phyloP scores from a whole-genome alignment of 2,888 invertebrate genomes.

The Rhodophaea formosa region DNA sequence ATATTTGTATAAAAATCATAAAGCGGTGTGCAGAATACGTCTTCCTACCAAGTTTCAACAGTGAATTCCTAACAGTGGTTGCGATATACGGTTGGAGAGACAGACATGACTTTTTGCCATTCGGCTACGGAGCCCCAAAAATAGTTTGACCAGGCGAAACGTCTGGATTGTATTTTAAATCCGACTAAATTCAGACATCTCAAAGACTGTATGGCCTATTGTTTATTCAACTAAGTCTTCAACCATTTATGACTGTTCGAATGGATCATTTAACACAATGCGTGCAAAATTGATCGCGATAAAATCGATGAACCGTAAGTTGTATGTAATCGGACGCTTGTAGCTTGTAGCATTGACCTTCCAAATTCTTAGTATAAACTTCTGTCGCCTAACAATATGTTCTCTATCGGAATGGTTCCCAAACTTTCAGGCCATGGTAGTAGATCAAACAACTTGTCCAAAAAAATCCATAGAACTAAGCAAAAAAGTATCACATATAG shows the following conservation, averaged over 20 bases:
- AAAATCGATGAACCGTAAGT: slow-evolving; percentile 58
- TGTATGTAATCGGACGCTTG: slow-evolving; percentile 53
- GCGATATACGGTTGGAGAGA: too few species aligned
- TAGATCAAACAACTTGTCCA: too few species aligned
- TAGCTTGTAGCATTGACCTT: slow-evolving; percentile 72
- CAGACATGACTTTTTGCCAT: too few species aligned
- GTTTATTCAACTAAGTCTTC: slow-evolving; percentile 34
- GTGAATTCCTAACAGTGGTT: too few species aligned
- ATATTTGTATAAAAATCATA: too few species aligned
- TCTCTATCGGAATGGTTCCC: neutral
- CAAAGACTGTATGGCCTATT: slow-evolving; percentile 17
- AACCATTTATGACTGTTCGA: slow-evolving; percentile 38
- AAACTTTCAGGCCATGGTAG: too few species aligned
- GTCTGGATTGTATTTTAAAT: neutral
- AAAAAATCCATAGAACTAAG: too few species aligned
- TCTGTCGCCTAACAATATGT: slow-evolving; percentile 42
- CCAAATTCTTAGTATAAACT: slow-evolving; percentile 37
- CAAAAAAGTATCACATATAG: too few species aligned
- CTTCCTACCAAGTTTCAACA: too few species aligned
- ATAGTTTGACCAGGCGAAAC: neutral
- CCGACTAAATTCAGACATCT: neutral
- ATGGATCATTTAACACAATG: slow-evolving; percentile 62
- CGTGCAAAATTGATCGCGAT: slow-evolving; percentile 60
- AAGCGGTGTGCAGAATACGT: too few species aligned
- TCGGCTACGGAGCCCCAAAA: too few species aligned